Base-by-base conservation (phyloP, 2,797 vertebrate species). In the Dermochelys coriacea region DNA sequence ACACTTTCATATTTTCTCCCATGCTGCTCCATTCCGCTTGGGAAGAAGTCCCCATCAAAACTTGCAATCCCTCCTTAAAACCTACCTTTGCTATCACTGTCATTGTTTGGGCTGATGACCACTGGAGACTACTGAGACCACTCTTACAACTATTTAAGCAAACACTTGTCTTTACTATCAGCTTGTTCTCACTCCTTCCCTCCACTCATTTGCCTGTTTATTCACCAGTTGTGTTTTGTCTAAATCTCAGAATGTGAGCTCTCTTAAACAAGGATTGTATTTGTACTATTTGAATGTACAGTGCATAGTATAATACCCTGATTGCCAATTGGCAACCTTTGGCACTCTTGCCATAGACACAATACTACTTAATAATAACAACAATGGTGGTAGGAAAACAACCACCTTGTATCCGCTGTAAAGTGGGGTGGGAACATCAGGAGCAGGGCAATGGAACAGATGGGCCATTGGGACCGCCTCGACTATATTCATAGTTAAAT, bases 201-300 rank as follows among this genome's bases (percentile, higher is more conserved):
- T 82, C 85, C 8, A 50, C 6, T 29, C 0, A 2, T 23, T 1
- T 54, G 78, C 47, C 3, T 14, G 8, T 57, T 77, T 57, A 2
- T n/a, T 86, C 31, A 55, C 8, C 2, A 59, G 8, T 19, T 87
- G 8, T 50, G 11, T 84, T 89, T 80, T 74, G 64, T 3, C 54
- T 95, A 25, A 11, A 4, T 50, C 77, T 91, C 77, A 54, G 29
- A 45, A 27, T 4, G 2, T 23, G 83, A 41, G 61, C 1, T 37
- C 19, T 81, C 29, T 45, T 12, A 64, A 49, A 59, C 0, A 54
- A 8, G 55, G 25, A 29, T 9, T 11, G 6, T 18, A 61, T 61
- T 90, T 75, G 45, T 4, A 77, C 41, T 83, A 14, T 27, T 91
- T 41, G 1, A 80, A 84, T 84, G 37, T 31, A 71, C 90, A 90